Percentiles rank a stretch among this genome's conserved stretches.
phyloP scores from a whole-genome alignment of 2,113 vertebrate species.

The Tachysurus vachellii region DNA sequence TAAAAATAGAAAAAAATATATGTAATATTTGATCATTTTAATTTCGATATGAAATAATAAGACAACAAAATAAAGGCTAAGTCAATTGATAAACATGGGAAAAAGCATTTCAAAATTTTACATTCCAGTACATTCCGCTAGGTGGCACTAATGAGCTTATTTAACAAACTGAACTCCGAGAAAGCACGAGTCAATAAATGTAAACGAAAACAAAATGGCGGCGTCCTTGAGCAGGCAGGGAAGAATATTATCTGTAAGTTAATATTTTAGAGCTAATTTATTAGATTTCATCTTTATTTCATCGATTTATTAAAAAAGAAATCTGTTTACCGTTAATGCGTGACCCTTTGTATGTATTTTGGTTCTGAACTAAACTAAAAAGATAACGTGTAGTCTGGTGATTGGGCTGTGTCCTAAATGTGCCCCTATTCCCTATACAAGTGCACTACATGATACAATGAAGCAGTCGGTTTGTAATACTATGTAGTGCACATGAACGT shows the following conservation, averaged over 20 bases:
- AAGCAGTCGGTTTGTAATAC: background rate
- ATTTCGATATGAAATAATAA: background rate
- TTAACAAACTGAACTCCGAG: background rate
- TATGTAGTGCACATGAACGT: background rate
- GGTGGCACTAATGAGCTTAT: conserved; percentile 26
- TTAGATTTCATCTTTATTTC: background rate
- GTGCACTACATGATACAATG: background rate
- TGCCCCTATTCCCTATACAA: no score
- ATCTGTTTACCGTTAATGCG: background rate
- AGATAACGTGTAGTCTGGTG: background rate
- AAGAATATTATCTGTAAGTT: conserved; percentile 63
- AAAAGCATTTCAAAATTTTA: background rate
- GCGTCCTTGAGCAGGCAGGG: conserved; percentile 67
- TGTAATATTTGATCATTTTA: background rate
- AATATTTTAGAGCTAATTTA: no score
- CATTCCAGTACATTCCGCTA: background rate
- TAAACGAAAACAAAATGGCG: conserved; percentile 65
- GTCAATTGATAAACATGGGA: background rate
- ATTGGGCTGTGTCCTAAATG: background rate
- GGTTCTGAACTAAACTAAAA: background rate
- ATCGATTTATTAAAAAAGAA: no score
- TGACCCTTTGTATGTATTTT: background rate
- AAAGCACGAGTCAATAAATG: background rate
- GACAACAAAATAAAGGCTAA: background rate
- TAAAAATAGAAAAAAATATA: no score